Evolutionary conservation across 2,113 vertebrate genomes (phyloP).

Genomic region (Platanista minor): DNA sequence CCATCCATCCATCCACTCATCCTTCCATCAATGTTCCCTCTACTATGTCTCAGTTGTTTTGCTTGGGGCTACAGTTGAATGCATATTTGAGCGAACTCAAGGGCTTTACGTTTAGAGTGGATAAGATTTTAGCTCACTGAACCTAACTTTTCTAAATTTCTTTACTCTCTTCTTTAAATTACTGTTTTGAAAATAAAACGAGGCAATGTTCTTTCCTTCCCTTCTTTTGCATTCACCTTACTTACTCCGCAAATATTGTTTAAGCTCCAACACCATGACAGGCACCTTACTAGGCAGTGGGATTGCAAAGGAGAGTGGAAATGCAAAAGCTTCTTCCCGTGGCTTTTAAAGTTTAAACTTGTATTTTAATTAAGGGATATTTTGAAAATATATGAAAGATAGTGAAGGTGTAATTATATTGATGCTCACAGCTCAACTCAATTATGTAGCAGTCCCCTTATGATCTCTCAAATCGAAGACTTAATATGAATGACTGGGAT

Average conservation of each 20-base stretch:
- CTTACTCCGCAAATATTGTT: background rate
- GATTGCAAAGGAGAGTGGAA: background rate
- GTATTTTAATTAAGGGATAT: background rate
- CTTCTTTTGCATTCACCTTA: background rate
- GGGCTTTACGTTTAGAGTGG: background rate
- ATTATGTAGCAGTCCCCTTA: background rate
- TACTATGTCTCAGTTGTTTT: background rate
- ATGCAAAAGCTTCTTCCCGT: background rate
- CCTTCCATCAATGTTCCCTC: background rate
- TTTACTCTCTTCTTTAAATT: background rate
- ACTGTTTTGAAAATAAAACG: background rate
- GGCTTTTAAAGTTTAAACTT: background rate
- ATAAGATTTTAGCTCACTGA: background rate
- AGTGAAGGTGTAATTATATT: background rate
- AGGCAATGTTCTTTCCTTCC: background rate
- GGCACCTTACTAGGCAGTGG: background rate
- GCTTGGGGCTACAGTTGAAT: background rate
- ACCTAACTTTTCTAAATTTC: background rate
- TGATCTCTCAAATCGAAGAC: background rate
- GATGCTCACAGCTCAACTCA: background rate
- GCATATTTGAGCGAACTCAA: background rate
- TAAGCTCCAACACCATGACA: background rate
- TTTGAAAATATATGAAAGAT: background rate
- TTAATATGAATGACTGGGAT: background rate
- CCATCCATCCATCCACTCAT: too few relatives aligned